Evolutionary conservation across 92 coral and sea anemone species (phyloP).

Genomic region (Micromussa lordhowensis): DNA sequence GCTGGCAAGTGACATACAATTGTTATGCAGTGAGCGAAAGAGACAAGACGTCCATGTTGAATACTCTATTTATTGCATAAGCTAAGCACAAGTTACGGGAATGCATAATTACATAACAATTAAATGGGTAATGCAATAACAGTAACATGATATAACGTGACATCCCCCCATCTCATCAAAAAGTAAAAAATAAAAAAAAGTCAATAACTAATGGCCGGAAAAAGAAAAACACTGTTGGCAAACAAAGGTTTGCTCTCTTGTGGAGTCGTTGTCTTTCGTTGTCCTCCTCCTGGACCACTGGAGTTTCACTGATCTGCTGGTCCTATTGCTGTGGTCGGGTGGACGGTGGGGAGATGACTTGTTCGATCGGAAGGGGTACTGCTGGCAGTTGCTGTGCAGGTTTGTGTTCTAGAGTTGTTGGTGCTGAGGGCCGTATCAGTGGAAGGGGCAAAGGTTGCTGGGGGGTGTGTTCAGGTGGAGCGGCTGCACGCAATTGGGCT

Average conservation of each 20-base stretch:
- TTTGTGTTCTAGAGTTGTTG: slow-evolving; percentile 2
- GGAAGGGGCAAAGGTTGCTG: slow-evolving; percentile 15
- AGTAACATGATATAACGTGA: slow-evolving; percentile 17
- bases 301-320: not conserved
- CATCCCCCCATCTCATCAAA: slow-evolving; percentile 1
- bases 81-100: not conserved
- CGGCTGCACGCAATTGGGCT: slow-evolving; percentile 41
- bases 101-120: not conserved
- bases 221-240: not conserved
- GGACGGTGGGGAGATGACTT: not conserved
- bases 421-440: slow-evolving; percentile 20
- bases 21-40: not conserved
- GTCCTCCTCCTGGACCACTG: slow-evolving; percentile 2
- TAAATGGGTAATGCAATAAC: not conserved
- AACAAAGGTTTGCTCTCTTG: slow-evolving; percentile 21
- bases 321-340: not conserved
- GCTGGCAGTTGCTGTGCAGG: slow-evolving; percentile 22
- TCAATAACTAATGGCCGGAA: not conserved
- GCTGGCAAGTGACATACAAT: not conserved
- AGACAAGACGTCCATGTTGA: slow-evolving; percentile 2
- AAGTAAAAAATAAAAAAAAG: not conserved
- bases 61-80: not conserved
- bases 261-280: not conserved
- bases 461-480: slow-evolving; percentile 19
- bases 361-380: not conserved